These are phyloP conservation scores for Doryteuthis pealeii DNA, from an alignment of 1,140 invertebrate species.

Conservation along the genomic window DNA sequence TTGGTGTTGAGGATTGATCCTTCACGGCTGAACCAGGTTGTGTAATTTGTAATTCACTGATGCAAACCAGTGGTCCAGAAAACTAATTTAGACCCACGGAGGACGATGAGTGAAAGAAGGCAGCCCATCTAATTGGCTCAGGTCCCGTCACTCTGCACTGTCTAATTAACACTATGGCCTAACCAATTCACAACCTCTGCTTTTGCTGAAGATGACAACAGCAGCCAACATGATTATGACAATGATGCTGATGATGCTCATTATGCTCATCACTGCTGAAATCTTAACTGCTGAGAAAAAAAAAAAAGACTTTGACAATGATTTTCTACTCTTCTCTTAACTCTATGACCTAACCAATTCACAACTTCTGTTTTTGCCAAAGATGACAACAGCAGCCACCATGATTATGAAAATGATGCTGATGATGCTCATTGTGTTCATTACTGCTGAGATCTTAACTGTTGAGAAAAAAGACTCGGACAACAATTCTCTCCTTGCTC, in stretches of 20 bases:
- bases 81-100: slow-evolving; percentile 7
- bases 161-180: slow-evolving; percentile 5
- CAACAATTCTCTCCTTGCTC: background rate
- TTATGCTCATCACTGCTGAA: no score
- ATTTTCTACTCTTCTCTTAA: background rate
- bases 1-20: slow-evolving; percentile 5
- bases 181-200: background rate
- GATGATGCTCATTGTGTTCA: no score
- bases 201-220: no score
- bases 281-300: no score
- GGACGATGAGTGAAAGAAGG: background rate
- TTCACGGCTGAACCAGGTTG: background rate
- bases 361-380: no score
- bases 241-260: no score
- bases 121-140: background rate
- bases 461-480: no score
- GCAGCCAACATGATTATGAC: no score
- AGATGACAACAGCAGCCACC: no score
- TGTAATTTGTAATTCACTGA: slow-evolving; percentile 17
- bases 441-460: no score
- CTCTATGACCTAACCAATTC: background rate
- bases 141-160: background rate
- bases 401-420: no score
- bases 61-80: slow-evolving; percentile 14
- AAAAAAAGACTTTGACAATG: no score